These are phyloP conservation scores for Drosophila willistoni DNA, from an alignment of 1,140 invertebrate species.

Conservation along the genomic window DNA sequence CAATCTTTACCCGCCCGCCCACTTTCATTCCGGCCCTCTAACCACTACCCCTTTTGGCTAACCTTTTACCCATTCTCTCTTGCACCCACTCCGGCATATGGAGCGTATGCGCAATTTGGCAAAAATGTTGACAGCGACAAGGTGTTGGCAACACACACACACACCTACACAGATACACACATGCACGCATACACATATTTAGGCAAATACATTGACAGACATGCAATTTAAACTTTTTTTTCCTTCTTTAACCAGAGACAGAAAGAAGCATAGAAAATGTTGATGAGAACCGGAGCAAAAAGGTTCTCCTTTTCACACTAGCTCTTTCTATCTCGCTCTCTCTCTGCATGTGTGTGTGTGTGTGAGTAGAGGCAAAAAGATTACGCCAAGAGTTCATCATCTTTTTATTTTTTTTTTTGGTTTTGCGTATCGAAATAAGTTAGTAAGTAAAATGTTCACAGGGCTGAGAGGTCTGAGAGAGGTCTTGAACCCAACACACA, in stretches of 20 bases:
- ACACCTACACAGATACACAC: background rate
- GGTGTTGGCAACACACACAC: constrained; percentile 39
- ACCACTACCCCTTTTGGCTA: background rate
- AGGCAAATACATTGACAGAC: constrained; percentile 26
- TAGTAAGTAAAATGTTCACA: background rate
- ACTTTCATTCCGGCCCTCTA: too few species aligned
- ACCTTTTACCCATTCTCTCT: background rate
- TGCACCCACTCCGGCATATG: constrained; percentile 28
- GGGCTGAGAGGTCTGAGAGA: background rate
- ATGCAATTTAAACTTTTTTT: constrained; percentile 57
- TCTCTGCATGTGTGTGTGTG: background rate
- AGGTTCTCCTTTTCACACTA: background rate
- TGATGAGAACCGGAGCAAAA: constrained; percentile 3
- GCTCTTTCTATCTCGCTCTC: background rate
- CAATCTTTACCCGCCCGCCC: too few species aligned
- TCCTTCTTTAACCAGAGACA: background rate
- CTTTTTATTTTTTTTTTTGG: background rate
- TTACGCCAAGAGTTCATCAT: constrained; percentile 12
- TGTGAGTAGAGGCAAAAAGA: background rate
- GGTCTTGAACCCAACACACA: background rate
- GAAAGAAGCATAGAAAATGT: constrained; percentile 12
- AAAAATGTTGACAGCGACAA: constrained; percentile 44
- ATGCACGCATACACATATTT: background rate
- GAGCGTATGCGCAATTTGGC: constrained; percentile 70
- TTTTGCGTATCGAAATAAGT: constrained; percentile 47